Evolutionary conservation across 2,113 vertebrate genomes (phyloP).

Genomic region (Nyctibius bracteatus): DNA sequence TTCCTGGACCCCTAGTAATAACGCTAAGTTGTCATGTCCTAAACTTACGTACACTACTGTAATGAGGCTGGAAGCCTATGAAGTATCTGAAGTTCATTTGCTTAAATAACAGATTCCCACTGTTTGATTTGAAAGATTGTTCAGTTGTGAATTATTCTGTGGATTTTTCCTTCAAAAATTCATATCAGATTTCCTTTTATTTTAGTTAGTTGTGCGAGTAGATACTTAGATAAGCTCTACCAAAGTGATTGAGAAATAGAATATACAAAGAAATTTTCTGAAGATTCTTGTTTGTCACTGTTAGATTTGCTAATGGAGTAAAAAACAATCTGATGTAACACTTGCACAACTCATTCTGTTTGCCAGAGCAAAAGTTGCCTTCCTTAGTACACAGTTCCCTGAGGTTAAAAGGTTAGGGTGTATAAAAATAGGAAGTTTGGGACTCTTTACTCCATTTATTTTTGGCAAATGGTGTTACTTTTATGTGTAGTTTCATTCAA

Average conservation of each 20-base stretch:
- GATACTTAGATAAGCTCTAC: not conserved
- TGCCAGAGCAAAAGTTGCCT: not conserved
- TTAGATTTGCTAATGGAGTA: not conserved
- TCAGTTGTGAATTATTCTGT: not conserved
- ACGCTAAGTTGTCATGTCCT: not conserved
- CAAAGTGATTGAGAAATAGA: not conserved
- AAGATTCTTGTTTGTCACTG: not conserved
- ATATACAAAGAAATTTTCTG: not conserved
- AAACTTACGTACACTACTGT: accelerated
- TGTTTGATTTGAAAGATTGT: not conserved
- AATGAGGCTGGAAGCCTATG: not conserved
- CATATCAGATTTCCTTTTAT: not conserved
- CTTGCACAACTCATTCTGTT: not conserved
- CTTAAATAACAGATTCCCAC: not conserved
- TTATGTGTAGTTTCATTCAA: not conserved
- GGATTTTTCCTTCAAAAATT: not conserved
- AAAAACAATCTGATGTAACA: not conserved
- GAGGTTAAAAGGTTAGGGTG: not conserved
- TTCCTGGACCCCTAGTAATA: not conserved
- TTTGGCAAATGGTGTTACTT: not conserved
- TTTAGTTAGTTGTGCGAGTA: not conserved
- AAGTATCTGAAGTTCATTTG: not conserved
- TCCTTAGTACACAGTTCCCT: not conserved
- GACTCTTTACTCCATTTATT: not conserved
- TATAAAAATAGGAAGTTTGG: not conserved